Evolutionary conservation across 2,797 vertebrate species (phyloP).

Genomic region (Paedocypris micromegethes): DNA sequence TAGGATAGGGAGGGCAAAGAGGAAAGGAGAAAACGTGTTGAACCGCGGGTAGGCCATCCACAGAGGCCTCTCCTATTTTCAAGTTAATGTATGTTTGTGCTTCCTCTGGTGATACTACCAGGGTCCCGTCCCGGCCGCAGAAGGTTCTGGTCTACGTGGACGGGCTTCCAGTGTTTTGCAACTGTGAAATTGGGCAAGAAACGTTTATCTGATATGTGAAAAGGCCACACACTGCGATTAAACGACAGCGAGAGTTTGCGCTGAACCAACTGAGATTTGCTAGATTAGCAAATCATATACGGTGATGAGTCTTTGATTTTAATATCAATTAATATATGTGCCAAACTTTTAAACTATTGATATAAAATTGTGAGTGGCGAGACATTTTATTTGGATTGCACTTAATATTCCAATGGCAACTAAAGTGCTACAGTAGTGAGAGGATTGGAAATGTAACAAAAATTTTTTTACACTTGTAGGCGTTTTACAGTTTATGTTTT

Average conservation of each 20-base stretch:
- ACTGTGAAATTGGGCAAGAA: constrained; percentile 53
- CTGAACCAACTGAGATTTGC: background rate
- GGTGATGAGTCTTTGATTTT: too few species aligned
- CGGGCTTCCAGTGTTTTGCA: constrained; percentile 45
- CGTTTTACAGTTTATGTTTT: too few species aligned
- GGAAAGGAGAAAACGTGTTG: constrained; percentile 75
- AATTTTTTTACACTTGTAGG: too few species aligned
- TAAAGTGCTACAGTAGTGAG: too few species aligned
- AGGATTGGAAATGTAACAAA: too few species aligned
- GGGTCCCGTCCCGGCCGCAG: constrained; percentile 21
- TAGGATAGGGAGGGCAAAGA: constrained; percentile 67
- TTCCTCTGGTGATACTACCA: constrained; percentile 47
- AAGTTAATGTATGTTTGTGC: constrained; percentile 34
- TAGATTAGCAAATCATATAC: too few species aligned
- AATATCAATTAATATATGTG: too few species aligned
- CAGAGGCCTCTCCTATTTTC: constrained; percentile 40
- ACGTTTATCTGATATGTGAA: constrained; percentile 48
- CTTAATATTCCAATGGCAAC: too few species aligned
- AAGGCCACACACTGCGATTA: constrained; percentile 56
- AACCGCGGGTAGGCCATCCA: constrained; percentile 55
- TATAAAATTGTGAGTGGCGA: too few species aligned
- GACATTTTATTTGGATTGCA: too few species aligned
- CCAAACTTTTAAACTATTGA: too few species aligned
- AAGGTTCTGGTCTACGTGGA: constrained; percentile 43
- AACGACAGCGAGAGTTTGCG: constrained; percentile 2